Evolutionary conservation across 2,888 invertebrate species (phyloP), one percentile per base, ranked within the genome.

Genomic region (Perithous albicinctus): DNA sequence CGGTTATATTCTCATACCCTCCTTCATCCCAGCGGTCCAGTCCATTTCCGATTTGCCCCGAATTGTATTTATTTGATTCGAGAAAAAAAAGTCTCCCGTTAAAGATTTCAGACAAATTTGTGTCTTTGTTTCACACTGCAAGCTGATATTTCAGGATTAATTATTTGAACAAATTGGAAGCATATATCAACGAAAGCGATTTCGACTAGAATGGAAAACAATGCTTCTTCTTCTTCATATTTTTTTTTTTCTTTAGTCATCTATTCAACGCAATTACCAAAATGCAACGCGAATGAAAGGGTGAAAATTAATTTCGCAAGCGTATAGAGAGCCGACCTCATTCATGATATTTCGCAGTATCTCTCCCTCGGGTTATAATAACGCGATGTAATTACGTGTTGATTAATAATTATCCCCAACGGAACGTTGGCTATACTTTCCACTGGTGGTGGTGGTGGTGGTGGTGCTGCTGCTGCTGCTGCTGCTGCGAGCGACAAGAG

Each of bases 311-410:
- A 80, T 81, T 81, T 64, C 64, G 54, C 41, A 66, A 54, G 61
- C 48, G 78, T 61, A 81, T 59, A 46, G 43, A 72, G 43, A 72
- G 20, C 51, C 35, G 48, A 35, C 54, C 59, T 70, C 63, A 79
- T 73, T 73, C 66, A 29, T 67, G 63, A 82, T 82, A 82, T 82
- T 82, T 61, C 56, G 56, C 41, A 29, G 61, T 69, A 69, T 81
- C 70, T 61, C 75, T 77, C 82, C 56, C 77, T 54, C 51, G 61
- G 46, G 69, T 80, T 83, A 84, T 79, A 81, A 82, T 81, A 76
- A 77, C 74, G 54, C 78, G 61, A 80, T 82, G 74, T 84, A 84
- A 84, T 80, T 84, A 78, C 64, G 75, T 72, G 78, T 83, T 82
- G 83, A 83, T 85, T 83, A 83, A 67, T 84, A 61, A 83, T 80